Evolutionary conservation across 1,140 invertebrate genomes (phyloP), one percentile per base, ranked within the genome.

Genomic region (Drosophila fuyamai): DNA sequence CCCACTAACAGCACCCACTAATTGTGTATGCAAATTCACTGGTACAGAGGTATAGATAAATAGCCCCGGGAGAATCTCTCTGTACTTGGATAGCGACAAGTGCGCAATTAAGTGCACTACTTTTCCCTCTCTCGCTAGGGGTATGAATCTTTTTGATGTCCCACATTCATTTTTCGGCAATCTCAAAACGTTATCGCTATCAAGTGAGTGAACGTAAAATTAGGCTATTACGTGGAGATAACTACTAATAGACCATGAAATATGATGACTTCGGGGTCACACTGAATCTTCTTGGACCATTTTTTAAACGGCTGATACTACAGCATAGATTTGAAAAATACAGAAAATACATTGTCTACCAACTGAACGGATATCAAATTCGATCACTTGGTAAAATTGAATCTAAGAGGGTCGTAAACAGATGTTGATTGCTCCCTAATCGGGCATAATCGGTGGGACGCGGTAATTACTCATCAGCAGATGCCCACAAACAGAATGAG

Each of bases 1-100:
- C 83, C 83, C 83, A 81, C 82, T 66, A 81, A 76, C 65, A 75
- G 29, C 62, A 47, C 43, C 32, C 54, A 53, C 48, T 57, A 59
- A 76, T 62, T 59, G 50, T 77, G 53, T 56, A 83, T 58, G 53
- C 72, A 71, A 51, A 55, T 46, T 65, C 48, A 23, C 50, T 36
- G 55, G 9, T 60, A 68, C 23, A 67, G 62, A 65, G 47, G 14
- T 38, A 47, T 38, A 53, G 35, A 59, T 32, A 50, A 44, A 61
- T n/a, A 48, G 44, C 27, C 62, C 23, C 50, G 36, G 29, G 23
- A 63, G 27, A 58, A 32, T 44, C 44, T 62, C 58, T 58, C 67
- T 9, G 27, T 13, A 18, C 44, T 71, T 32, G 36, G 13, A 32
- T 35, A 50, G 50, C 47, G 57, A 35, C 48, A 71, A 71, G 12